phyloP scores from a whole-genome alignment of 2,113 vertebrate species.

The Tricholaema leucomelas region DNA sequence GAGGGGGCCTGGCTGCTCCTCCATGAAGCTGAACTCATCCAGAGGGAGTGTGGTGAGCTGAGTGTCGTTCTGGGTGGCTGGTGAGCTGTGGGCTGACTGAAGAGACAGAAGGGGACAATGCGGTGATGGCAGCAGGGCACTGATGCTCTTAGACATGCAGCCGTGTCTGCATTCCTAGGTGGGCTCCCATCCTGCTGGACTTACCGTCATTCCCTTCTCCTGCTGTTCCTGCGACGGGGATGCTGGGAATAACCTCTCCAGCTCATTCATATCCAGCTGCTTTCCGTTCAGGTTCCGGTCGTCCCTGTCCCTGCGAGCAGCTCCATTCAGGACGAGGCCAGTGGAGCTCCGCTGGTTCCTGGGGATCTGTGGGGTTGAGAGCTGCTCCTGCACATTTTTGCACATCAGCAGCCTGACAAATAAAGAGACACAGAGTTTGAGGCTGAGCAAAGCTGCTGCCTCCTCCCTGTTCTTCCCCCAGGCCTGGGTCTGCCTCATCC shows the following conservation, averaged over 20 bases:
- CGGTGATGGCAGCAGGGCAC: not conserved
- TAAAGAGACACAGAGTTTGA: not conserved
- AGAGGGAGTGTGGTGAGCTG: conserved; percentile 83
- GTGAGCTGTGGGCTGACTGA: conserved; percentile 62
- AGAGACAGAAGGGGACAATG: not conserved
- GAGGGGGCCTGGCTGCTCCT: conserved; percentile 60
- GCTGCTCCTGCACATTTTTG: conserved; percentile 85
- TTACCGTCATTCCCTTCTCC: conserved; percentile 76
- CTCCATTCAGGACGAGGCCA: conserved; percentile 75
- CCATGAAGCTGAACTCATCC: conserved; percentile 80
- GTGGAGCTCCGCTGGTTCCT: conserved; percentile 73
- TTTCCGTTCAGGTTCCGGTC: conserved; percentile 67
- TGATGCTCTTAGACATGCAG: fast-evolving
- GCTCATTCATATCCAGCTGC: conserved; percentile 84
- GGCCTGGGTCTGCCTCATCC: not conserved
- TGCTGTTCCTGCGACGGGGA: conserved; percentile 41
- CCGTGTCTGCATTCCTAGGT: fast-evolving
- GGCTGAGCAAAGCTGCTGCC: not conserved
- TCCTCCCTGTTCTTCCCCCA: not conserved
- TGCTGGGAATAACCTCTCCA: conserved; percentile 85
- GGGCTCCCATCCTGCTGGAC: not conserved
- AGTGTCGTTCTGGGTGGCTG: conserved; percentile 71
- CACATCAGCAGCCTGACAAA: conserved; percentile 87
- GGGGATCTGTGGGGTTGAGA: conserved; percentile 84
- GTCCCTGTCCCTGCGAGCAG: conserved; percentile 66